Conservation (phyloP, 2,113 vertebrate genomes). For the Hydropotes inermis region DNA sequence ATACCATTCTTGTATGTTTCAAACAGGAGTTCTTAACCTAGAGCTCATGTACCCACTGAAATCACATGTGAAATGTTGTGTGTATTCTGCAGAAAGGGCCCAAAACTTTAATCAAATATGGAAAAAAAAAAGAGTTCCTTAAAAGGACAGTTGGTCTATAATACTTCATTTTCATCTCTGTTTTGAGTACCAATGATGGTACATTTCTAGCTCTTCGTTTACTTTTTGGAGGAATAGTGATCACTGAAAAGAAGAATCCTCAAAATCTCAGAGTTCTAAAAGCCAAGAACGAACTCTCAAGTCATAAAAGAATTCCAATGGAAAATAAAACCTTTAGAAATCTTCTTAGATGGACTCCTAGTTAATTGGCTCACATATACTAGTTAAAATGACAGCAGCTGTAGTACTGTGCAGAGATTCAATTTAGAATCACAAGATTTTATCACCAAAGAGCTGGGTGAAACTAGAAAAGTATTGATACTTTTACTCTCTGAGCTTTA, state of each 20-base stretch:
- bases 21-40: neutral
- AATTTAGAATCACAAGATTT: neutral
- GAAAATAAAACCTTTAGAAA: constrained; percentile 6
- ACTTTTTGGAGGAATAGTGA: neutral
- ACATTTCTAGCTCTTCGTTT: neutral
- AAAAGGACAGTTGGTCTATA: neutral
- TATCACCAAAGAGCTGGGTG: neutral
- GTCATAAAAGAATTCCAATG: neutral
- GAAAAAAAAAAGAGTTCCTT: neutral
- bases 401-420: neutral
- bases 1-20: neutral
- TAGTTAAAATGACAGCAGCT: neutral
- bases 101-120: neutral
- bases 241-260: neutral
- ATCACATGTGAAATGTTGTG: neutral
- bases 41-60: neutral
- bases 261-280: neutral
- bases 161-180: neutral
- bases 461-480: neutral
- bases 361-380: neutral
- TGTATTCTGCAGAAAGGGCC: neutral
- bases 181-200: neutral
- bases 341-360: neutral
- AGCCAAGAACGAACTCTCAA: neutral
- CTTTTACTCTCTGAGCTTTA: neutral